A percentile compares a stretch with the other conserved stretches of the same genome.
Evolutionary conservation across 2,113 vertebrate genomes (phyloP).

Genomic region (Acinonyx jubatus): DNA sequence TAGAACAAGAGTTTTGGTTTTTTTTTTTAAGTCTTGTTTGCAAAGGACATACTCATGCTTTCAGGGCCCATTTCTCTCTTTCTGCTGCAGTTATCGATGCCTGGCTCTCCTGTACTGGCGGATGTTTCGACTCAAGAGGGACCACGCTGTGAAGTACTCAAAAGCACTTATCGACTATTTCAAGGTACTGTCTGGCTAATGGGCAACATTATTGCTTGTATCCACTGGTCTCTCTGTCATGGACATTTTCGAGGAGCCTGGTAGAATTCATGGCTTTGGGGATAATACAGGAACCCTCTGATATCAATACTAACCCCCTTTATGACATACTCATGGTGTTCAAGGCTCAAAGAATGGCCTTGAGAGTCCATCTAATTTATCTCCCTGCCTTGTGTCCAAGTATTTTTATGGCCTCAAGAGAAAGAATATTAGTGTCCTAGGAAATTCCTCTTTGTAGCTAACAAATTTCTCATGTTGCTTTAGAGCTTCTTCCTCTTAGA

Average conservation of each 20-base stretch:
- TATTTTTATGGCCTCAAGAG: not conserved
- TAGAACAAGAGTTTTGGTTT: not conserved
- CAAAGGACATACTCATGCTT: not conserved
- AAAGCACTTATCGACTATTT: constrained; percentile 98
- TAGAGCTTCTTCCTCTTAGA: constrained; percentile 2
- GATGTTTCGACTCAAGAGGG: constrained; percentile 98
- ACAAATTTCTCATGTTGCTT: not conserved
- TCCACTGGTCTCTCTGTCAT: not conserved
- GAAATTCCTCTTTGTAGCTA: not conserved
- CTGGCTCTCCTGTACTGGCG: constrained; percentile 98
- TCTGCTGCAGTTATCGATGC: constrained; percentile 92
- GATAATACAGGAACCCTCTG: not conserved
- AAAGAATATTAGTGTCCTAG: not conserved
- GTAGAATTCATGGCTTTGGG: not conserved
- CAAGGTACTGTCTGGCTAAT: constrained; percentile 88
- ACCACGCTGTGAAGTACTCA: constrained; percentile 97
- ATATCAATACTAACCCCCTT: not conserved
- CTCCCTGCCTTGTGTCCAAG: not conserved
- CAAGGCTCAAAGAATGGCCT: not conserved
- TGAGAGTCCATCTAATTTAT: not conserved
- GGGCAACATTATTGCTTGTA: not conserved
- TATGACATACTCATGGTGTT: not conserved
- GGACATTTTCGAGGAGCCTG: not conserved
- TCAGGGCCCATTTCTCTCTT: constrained; percentile 55
- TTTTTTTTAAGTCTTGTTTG: not conserved